These are phyloP conservation scores for Steatornis caripensis DNA, from an alignment of 2,113 vertebrate species.

Conservation along the genomic window DNA sequence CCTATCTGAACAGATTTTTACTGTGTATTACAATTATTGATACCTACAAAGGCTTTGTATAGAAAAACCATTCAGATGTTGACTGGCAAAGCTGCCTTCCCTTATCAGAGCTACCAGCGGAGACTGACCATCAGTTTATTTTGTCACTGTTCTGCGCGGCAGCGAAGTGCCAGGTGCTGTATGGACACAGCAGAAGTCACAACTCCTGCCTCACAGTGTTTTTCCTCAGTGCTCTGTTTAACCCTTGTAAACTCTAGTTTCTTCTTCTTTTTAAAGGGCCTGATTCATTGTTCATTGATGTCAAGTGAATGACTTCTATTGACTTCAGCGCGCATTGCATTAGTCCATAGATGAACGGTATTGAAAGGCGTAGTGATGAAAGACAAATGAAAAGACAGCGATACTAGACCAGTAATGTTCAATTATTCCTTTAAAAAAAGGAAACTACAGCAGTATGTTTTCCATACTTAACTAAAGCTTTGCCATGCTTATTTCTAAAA, in stretches of 20 bases:
- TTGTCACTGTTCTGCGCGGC: background rate
- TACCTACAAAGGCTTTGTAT: background rate
- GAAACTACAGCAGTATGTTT: background rate
- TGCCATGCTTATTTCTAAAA: background rate
- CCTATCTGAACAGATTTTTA: constrained; percentile 26
- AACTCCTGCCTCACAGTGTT: background rate
- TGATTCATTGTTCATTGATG: constrained; percentile 46
- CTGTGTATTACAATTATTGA: background rate
- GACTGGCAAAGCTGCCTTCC: background rate
- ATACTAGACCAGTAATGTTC: background rate
- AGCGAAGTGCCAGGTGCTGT: background rate
- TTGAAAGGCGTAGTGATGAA: constrained; percentile 51
- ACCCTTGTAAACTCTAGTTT: constrained; percentile 44
- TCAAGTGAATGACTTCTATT: constrained; percentile 59
- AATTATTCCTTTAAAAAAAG: background rate
- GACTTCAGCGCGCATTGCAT: constrained; percentile 32
- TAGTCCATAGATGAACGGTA: constrained; percentile 52
- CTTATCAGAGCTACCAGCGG: background rate
- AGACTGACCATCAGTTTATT: background rate
- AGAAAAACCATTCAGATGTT: background rate
- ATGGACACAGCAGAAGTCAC: background rate
- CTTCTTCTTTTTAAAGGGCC: constrained; percentile 32
- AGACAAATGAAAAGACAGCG: constrained; percentile 39
- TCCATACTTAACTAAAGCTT: background rate
- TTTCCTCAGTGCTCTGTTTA: constrained; percentile 12